These are phyloP conservation scores for Tretioscincus oriximinensis DNA, from an alignment of 2,113 vertebrate species.

Conservation along the genomic window DNA sequence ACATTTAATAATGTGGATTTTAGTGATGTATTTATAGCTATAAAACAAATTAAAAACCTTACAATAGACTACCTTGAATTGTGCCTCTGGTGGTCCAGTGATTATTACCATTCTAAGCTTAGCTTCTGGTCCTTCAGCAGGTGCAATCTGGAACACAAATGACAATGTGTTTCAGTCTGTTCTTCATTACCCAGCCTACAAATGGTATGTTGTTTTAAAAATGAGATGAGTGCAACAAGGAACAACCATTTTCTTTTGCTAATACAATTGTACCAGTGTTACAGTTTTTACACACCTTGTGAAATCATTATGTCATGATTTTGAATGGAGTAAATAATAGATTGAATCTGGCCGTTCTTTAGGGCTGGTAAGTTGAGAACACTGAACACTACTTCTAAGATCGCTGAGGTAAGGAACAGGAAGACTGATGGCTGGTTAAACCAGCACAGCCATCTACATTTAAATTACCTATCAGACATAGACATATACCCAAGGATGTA, in stretches of 20 bases:
- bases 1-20: not conserved
- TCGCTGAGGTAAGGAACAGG: not conserved
- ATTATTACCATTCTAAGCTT: conserved; percentile 97
- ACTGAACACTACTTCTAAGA: not conserved
- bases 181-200: not conserved
- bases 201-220: not conserved
- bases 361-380: not conserved
- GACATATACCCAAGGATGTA: too few relatives aligned
- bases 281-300: not conserved
- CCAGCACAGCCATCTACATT: not conserved
- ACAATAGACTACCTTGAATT: conserved; percentile 87
- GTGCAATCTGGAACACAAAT: conserved; percentile 86
- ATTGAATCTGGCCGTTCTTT: too few relatives aligned
- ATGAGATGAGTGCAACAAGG: too few relatives aligned
- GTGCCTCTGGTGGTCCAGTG: conserved; percentile 94
- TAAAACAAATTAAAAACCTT: not conserved
- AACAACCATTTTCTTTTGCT: not conserved
- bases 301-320: not conserved
- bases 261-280: not conserved
- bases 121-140: conserved; percentile 90
- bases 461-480: too few relatives aligned
- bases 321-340: too few relatives aligned
- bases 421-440: not conserved
- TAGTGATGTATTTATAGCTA: not conserved
- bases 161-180: conserved; percentile 6